phyloP scores from a whole-genome alignment of 2,888 invertebrate genomes.

The Rhimphoctona megacephalus region DNA sequence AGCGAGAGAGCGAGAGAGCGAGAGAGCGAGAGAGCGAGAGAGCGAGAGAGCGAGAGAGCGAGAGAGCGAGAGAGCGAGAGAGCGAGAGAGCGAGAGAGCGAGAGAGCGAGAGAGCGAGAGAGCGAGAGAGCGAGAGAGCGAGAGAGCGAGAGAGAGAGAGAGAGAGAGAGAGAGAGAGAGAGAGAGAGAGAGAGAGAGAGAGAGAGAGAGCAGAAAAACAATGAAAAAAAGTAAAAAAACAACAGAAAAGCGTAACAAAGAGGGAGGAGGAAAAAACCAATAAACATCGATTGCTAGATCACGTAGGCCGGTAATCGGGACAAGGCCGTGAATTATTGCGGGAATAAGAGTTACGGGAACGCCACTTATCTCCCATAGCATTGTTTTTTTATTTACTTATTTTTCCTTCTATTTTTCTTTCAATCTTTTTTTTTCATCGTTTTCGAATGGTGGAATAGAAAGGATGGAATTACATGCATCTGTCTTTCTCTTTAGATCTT shows the following conservation, averaged over 20 bases:
- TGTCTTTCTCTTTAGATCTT: background rate
- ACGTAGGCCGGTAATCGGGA: slow-evolving; percentile 56
- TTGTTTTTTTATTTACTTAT: slow-evolving; percentile 6
- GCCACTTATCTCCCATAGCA: slow-evolving; percentile 1
- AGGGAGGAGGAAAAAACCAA: background rate
- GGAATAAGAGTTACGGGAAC: slow-evolving; percentile 47
- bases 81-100: background rate
- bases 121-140: background rate
- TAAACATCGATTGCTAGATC: slow-evolving; percentile 35
- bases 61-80: background rate
- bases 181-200: background rate
- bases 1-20: background rate
- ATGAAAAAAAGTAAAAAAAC: background rate
- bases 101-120: no score
- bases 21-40: background rate
- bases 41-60: no score
- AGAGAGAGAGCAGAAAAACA: background rate
- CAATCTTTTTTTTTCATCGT: background rate
- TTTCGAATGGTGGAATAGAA: background rate
- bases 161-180: slow-evolving; percentile 7
- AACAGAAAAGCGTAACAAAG: background rate
- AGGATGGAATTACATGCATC: slow-evolving; percentile 27
- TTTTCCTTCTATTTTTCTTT: background rate
- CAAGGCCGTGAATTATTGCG: slow-evolving; percentile 59
- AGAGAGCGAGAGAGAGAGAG: no score